Base-by-base conservation (phyloP, 2,888 invertebrate species). In the Peribatodes rhomboidaria region DNA sequence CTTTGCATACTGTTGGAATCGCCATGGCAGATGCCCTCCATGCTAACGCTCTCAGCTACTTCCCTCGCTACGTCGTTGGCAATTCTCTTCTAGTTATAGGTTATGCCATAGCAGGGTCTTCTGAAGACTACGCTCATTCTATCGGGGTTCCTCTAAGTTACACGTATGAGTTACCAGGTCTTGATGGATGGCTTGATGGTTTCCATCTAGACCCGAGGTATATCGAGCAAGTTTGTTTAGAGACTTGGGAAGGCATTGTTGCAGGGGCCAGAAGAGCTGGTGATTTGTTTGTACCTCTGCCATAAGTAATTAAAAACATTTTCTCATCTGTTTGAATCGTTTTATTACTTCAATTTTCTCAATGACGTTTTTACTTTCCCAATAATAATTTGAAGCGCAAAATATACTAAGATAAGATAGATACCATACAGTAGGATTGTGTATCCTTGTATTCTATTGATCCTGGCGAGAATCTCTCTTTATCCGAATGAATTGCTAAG, bases 121-220 rank as follows among this genome's bases (percentile, higher is more conserved):
- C 95, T 72, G 95, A 95, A 77, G 96, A 96, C 74, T 96, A 95
- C 81, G 95, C 95, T 0, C 94, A 94, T 77, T 94, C 77, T 0
- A 85, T 88, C 10, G 94, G 94, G 0, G 92, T 95, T 53, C 94
- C 94, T 0, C 81, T 96, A 13, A 77, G 95, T 0, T 96, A 95
- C 68, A 96, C 96, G 4, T 91, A 95, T 74, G 96, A 96, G 82
- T 79, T 96, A 62, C 95, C 96, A 0, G 94, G 94, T 59, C 94
- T 95, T 31, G 72, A 81, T 8, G 71, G 76, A 2, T 85, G 84
- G 1, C 68, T 72, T 0, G 14, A 79, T 44, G 95, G 95, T 1
- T 96, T 96, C 81, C 87, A 95, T 76, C 87, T 95, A 0, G 86
- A 94, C 6, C 89, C 95, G 0, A 76, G 76, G 0, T 90, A 93